These are phyloP conservation scores for Scolopax bukidnonensis DNA, from an alignment of 2,797 vertebrate species.

Conservation along the genomic window DNA sequence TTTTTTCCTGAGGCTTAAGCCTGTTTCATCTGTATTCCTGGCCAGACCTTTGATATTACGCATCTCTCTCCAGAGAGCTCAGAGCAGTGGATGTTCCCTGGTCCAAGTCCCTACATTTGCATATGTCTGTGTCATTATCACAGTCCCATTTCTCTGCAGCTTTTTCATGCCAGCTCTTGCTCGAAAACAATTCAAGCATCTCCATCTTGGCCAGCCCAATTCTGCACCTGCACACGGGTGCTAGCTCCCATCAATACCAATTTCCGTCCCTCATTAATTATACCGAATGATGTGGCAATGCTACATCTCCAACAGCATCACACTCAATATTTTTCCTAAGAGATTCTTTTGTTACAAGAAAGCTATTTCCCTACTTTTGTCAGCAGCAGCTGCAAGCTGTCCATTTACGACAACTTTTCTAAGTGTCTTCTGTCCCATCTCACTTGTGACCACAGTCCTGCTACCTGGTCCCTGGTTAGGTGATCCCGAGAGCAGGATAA, in stretches of 20 bases:
- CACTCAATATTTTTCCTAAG: background rate
- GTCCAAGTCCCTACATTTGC: background rate
- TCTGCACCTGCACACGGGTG: slow-evolving; percentile 15
- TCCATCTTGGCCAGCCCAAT: background rate
- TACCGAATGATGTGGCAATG: background rate
- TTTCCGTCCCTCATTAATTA: background rate
- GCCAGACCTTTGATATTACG: background rate
- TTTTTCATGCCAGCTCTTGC: background rate
- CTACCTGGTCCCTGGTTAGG: background rate
- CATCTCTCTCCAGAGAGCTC: background rate
- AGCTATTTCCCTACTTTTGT: background rate
- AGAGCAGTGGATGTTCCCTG: background rate
- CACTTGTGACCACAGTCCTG: background rate
- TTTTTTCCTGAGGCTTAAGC: background rate
- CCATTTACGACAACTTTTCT: background rate
- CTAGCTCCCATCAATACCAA: background rate
- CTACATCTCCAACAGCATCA: background rate
- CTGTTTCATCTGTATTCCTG: slow-evolving; percentile 5
- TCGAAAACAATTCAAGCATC: background rate
- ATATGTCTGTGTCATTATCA: background rate
- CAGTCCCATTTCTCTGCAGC: background rate
- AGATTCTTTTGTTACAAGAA: background rate
- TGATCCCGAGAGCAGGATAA: background rate
- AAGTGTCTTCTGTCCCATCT: background rate
- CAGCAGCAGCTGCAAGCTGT: background rate